Evolutionary conservation across 1,140 invertebrate genomes (phyloP).

Genomic region (Zaprionus capensis): DNA sequence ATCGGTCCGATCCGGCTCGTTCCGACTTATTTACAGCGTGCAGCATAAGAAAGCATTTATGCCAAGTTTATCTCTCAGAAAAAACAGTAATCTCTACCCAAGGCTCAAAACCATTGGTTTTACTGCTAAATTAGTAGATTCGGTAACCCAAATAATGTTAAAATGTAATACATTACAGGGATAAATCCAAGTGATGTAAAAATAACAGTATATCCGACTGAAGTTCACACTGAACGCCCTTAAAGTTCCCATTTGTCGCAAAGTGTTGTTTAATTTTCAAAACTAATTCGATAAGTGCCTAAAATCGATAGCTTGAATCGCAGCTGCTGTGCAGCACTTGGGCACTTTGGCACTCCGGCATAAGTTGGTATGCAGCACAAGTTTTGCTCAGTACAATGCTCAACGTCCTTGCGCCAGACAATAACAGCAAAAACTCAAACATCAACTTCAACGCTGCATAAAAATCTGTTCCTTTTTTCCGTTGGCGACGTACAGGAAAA

Average conservation of each 20-base stretch:
- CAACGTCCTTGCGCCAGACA: conserved; percentile 56
- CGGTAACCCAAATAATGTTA: too few relatives aligned
- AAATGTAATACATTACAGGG: too few relatives aligned
- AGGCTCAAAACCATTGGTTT: too few relatives aligned
- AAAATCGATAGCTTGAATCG: not conserved
- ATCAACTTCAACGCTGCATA: conserved; percentile 64
- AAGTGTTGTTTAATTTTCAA: not conserved
- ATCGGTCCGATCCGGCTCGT: too few relatives aligned
- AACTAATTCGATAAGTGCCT: conserved; percentile 7
- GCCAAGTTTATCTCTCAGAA: too few relatives aligned
- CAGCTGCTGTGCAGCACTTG: not conserved
- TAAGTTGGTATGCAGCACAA: conserved; percentile 1
- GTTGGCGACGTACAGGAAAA: conserved; percentile 9
- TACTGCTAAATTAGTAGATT: too few relatives aligned
- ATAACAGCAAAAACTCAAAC: conserved; percentile 62
- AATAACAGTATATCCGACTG: too few relatives aligned
- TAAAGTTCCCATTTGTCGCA: not conserved
- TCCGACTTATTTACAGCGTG: too few relatives aligned
- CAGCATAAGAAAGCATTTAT: too few relatives aligned
- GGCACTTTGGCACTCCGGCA: not conserved
- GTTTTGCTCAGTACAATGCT: conserved; percentile 26
- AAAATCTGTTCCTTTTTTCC: conserved; percentile 39
- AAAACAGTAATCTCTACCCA: too few relatives aligned
- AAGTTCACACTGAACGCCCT: too few relatives aligned
- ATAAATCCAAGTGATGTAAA: too few relatives aligned